A percentile compares a stretch with the other conserved stretches of the same genome.
Evolutionary conservation across 2,888 invertebrate species (phyloP).

Genomic region (Amblyjoppa fuscipennis): DNA sequence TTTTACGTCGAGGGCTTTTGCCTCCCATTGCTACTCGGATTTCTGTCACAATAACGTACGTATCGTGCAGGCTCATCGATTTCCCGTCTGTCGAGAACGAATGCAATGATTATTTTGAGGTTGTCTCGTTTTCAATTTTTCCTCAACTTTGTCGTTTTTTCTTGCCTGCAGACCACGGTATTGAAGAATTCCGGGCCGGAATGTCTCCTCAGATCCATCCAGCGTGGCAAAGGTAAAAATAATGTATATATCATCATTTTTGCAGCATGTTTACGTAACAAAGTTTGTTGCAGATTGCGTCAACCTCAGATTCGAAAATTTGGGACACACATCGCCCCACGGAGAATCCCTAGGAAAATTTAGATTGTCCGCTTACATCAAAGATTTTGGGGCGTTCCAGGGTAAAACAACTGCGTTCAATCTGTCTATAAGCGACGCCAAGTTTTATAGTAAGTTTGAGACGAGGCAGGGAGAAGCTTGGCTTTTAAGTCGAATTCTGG

Average conservation of each 20-base stretch:
- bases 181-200: constrained; percentile 55
- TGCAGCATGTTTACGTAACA: neutral
- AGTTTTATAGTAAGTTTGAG: constrained; percentile 77
- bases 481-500: neutral
- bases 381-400: constrained; percentile 61
- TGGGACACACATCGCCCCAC: constrained; percentile 67
- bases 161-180: constrained; percentile 33
- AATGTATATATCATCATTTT: neutral
- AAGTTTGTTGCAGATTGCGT: constrained; percentile 73
- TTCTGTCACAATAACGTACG: constrained; percentile 78
- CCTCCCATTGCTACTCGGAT: constrained; percentile 77
- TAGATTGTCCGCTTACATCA: constrained; percentile 77
- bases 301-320: constrained; percentile 75
- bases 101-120: constrained; percentile 30
- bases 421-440: constrained; percentile 76
- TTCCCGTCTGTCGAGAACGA: neutral
- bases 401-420: constrained; percentile 79
- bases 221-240: constrained; percentile 75
- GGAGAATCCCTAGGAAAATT: constrained; percentile 73
- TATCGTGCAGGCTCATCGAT: constrained; percentile 7
- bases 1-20: constrained; percentile 61
- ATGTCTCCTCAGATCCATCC: constrained; percentile 74
- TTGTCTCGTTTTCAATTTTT: constrained; percentile 44
- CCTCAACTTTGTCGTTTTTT: neutral
- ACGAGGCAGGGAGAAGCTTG: neutral